Evolutionary conservation across 2,113 vertebrate species (phyloP), one percentile per base, ranked within the genome.

Genomic region (Gallinago paraguaiae): DNA sequence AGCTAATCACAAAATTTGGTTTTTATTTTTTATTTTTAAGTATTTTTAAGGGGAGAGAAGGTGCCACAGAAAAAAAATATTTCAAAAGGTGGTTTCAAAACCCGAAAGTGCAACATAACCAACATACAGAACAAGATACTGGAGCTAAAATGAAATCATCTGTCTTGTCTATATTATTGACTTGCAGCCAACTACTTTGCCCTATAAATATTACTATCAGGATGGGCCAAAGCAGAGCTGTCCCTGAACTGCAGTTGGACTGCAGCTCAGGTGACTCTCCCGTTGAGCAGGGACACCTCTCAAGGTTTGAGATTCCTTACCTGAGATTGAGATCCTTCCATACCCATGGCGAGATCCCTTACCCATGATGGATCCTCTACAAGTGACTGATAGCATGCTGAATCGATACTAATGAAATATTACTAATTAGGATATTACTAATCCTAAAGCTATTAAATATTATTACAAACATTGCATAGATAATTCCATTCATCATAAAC

Each of bases 351-450:
- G 15, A 39, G 17, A 33, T 41, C 10, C 10, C 54, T 54, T 45
- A 54, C 10, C 24, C 1, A 1, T 1, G 1, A 51, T 8, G 57
- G 25, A 17, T 46, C 22, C 64, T 77, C 1, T 3, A 7, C 46
- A 65, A 56, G 11, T 63, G 37, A 45, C 33, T 33, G 31, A 53
- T 1, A 45, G 20, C 14, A 48, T 16, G 13, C 27, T 60, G 20
- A 41, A 51, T 61, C 88, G 45, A 57, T 23, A 54, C 37, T 14
- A 17, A 17, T 25, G 27, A 60, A 65, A 60, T 39, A 27, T 17
- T n/a, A n/a, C n/a, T n/a, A 17, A 61, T 61, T 22, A 22, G 46
- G 20, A 22, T 48, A 48, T 48, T 48, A 48, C 20, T 48, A 48
- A 48, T 48, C 46, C 46, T 41, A 12, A 25, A 57, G 33, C 20